Evolutionary conservation across 2,888 invertebrate genomes (phyloP).

Genomic region (Shargacucullia verbasci): DNA sequence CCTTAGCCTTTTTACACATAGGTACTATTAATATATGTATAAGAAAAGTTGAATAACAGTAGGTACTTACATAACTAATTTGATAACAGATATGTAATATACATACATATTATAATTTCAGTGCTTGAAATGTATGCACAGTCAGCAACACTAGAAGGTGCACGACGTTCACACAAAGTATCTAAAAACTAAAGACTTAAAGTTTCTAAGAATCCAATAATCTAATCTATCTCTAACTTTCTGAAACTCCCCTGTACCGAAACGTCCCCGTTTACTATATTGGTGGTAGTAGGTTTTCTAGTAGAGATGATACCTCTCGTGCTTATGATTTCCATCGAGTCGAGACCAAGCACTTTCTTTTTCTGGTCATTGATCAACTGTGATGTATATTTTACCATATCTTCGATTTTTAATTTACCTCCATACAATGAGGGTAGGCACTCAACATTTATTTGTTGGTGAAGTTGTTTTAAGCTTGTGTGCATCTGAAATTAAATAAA

Average conservation of each 20-base stretch:
- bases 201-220: slow-evolving; percentile 23
- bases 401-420: slow-evolving; percentile 91
- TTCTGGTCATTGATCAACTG: slow-evolving; percentile 90
- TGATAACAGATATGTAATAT: slow-evolving; percentile 6
- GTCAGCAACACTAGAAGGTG: slow-evolving; percentile 4
- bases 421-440: slow-evolving; percentile 93
- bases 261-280: slow-evolving; percentile 68
- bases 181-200: slow-evolving; percentile 20
- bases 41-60: not conserved
- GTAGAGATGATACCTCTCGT: slow-evolving; percentile 87
- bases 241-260: slow-evolving; percentile 90
- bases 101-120: slow-evolving; percentile 16
- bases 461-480: slow-evolving; percentile 88
- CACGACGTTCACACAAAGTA: slow-evolving; percentile 12
- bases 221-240: slow-evolving; percentile 91
- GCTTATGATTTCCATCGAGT: slow-evolving; percentile 91
- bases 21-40: not conserved
- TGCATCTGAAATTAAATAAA: slow-evolving; percentile 81
- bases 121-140: slow-evolving; percentile 35
- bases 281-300: slow-evolving; percentile 66
- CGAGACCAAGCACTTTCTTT: slow-evolving; percentile 89
- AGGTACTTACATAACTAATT: not conserved
- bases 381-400: slow-evolving; percentile 92
- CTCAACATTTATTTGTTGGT: slow-evolving; percentile 88
- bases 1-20: not conserved